Conservation (phyloP, 2,888 invertebrate species). For the Eremobia ochroleuca region DNA sequence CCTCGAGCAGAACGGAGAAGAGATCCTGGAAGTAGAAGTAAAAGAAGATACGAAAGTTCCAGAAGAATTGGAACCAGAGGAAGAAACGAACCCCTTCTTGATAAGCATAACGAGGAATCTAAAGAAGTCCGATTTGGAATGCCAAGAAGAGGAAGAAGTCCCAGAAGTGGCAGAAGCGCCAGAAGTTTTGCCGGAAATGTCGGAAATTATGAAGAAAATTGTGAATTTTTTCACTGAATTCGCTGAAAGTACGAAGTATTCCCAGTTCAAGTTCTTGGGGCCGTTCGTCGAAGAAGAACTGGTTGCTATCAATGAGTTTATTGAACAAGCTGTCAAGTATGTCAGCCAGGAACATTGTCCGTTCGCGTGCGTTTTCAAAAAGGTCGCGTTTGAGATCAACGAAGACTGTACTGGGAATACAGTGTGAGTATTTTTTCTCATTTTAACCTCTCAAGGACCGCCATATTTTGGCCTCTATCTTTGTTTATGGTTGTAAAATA, state of each 20-base stretch:
- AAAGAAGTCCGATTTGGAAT: constrained; percentile 54
- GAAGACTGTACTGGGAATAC: constrained; percentile 74
- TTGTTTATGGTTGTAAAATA: too few species aligned
- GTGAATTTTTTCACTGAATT: constrained; percentile 77
- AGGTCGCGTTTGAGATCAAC: constrained; percentile 62
- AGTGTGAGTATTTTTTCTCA: constrained; percentile 76
- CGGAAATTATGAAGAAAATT: constrained; percentile 60
- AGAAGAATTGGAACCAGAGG: constrained; percentile 61
- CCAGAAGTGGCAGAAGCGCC: not conserved
- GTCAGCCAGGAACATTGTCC: constrained; percentile 49
- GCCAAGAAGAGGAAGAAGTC: constrained; percentile 18
- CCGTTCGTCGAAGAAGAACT: constrained; percentile 72
- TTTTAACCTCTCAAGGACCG: too few species aligned
- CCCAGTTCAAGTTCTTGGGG: constrained; percentile 79
- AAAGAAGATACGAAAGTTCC: constrained; percentile 14
- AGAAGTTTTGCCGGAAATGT: constrained; percentile 43
- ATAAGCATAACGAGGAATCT: constrained; percentile 72
- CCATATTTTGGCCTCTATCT: too few species aligned
- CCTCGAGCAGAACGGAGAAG: constrained; percentile 33
- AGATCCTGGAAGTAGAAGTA: constrained; percentile 41
- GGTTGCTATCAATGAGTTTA: constrained; percentile 70
- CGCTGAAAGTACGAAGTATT: constrained; percentile 57
- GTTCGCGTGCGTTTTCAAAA: constrained; percentile 56
- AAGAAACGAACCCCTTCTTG: constrained; percentile 75
- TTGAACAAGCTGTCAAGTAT: constrained; percentile 63